These are phyloP conservation scores for Frieseomelitta varia DNA, from an alignment of 1,140 invertebrate species.

Conservation along the genomic window DNA sequence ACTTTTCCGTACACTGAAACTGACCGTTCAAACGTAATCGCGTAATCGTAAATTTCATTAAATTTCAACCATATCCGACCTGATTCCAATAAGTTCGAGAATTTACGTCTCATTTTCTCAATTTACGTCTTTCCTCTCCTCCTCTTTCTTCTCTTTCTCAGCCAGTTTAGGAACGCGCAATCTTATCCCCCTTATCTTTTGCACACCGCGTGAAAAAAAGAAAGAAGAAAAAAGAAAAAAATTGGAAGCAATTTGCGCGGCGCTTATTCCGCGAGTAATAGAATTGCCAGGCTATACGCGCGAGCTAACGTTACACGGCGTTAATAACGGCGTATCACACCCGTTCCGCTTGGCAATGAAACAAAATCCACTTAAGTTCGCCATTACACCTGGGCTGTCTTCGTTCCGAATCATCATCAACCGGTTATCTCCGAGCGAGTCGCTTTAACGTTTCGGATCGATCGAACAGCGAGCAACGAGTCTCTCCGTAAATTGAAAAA, in stretches of 20 bases:
- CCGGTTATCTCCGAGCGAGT: neutral
- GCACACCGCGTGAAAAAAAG: neutral
- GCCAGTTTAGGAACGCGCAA: no score
- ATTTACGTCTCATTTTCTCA: neutral
- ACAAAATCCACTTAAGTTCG: conserved; percentile 18
- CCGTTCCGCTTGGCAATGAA: neutral
- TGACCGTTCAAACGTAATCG: conserved; percentile 1
- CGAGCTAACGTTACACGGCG: neutral
- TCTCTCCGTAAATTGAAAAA: neutral
- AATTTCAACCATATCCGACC: neutral
- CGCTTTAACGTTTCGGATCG: neutral
- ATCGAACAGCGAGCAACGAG: neutral
- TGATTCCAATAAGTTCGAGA: neutral
- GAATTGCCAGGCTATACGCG: conserved; percentile 11
- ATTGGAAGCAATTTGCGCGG: neutral
- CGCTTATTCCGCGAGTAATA: conserved; percentile 10
- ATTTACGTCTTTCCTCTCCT: no score
- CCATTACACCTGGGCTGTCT: neutral
- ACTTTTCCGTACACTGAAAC: neutral
- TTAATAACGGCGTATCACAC: conserved; percentile 6
- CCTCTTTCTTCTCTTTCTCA: no score
- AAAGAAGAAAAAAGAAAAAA: no score
- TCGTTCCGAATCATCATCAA: neutral
- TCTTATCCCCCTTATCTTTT: neutral
- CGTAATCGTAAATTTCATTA: conserved; percentile 15